Evolutionary conservation across 1,140 invertebrate genomes (phyloP), one percentile per base, ranked within the genome.

Genomic region (Drusus annulatus): DNA sequence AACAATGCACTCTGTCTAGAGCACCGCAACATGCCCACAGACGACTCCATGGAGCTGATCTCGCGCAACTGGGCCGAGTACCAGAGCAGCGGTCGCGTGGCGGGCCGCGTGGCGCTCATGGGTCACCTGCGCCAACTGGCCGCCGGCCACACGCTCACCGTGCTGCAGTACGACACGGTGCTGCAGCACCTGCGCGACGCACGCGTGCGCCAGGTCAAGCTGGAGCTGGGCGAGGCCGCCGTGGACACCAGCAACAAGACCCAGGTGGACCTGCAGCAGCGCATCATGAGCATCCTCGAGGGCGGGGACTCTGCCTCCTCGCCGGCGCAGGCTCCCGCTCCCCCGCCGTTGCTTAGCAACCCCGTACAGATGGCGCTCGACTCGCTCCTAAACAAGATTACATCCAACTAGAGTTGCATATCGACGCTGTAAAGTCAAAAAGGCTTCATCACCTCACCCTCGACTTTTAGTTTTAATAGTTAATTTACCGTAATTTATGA

Each of bases 11-110:
- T 45, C 36, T 13, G 36, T 81, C 82, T 89, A 95, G 97, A 98
- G 86, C 97, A 98, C 86, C 92, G 97, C 81, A 98, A 98, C 88
- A 98, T 98, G 96, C 96, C 96, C 0, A 85, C 97, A n/a, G 96
- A 98, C 73, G 96, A 98, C 88, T 96, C 97, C 1, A 90, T 98
- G 76, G 91, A 91, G 78, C 90, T 98, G 54, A 91, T 98, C 45
- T 91, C 91, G 21, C 91, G 94, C 19, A 96, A 96, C 87, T 98
- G 96, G 88, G 92, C 93, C 71, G 92, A 96, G 86, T 93, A 96
- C 85, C 90, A 91, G 77, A 91, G 92, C 16, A 92, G 92, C 60
- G 91, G 89, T 1, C 69, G 71, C 17, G 81, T 86, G 4, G 82
- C 87, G 0, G 87, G 89, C 2, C 84, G 88, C 0, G 93, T 94